Evolutionary conservation across 2,888 invertebrate genomes (phyloP), one percentile per base, ranked within the genome.

Genomic region (Pelosia muscerda): DNA sequence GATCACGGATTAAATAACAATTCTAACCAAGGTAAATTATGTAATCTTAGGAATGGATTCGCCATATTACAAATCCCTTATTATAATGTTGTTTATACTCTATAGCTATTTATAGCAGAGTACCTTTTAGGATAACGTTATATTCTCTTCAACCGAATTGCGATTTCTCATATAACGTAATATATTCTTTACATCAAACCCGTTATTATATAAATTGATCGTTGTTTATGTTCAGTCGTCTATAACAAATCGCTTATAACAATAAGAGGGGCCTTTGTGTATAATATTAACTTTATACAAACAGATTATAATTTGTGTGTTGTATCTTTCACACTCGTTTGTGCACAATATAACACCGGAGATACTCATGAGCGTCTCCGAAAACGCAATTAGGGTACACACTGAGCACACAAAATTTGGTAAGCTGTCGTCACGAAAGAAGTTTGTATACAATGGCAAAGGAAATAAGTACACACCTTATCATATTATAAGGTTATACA

Each of bases 221-320:
- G n/a, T 49, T 49, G 49, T 49, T 49, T 49, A n/a, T 49, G 19
- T 49, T 49, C 49, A 49, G 49, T n/a, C 49, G 2, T 19, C 8
- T 49, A 49, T n/a, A 49, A 49, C 49, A 49, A 49, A 49, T 49
- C n/a, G 49, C 49, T n/a, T 49, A n/a, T n/a, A n/a, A n/a, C 49
- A 49, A 49, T n/a, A n/a, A 49, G 49, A 49, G 19, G 49, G 49
- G 19, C 49, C 49, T 49, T 49, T 49, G 49, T 49, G 49, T 49
- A 49, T n/a, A 49, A 49, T 49, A 49, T n/a, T 49, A 49, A 49
- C n/a, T 49, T n/a, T n/a, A n/a, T n/a, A n/a, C 9, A 49, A n/a
- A 49, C 49, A 49, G n/a, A 49, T 49, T 49, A 49, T 49, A 49
- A n/a, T 49, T 49, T n/a, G 49, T 49, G 49, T n/a, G 19, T 49